These are phyloP conservation scores for Cylindroiulus punctatus DNA, from an alignment of 2,888 invertebrate species.

Conservation along the genomic window DNA sequence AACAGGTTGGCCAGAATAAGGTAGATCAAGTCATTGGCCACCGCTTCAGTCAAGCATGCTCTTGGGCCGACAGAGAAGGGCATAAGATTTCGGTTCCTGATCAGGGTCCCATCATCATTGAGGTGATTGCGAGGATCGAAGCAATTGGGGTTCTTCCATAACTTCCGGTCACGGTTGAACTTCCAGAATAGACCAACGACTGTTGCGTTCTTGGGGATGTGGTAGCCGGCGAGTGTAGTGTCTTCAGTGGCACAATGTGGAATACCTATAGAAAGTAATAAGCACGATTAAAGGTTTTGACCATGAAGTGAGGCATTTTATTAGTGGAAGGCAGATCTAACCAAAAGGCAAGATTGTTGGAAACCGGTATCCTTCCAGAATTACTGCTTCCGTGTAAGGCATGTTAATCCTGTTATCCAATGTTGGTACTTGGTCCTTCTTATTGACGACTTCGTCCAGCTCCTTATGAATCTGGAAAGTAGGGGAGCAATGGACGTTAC, in stretches of 20 bases:
- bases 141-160: conserved; percentile 73
- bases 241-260: conserved; percentile 66
- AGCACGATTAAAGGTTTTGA: conserved; percentile 29
- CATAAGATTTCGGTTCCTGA: conserved; percentile 78
- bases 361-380: conserved; percentile 82
- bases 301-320: too few species aligned
- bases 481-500: too few species aligned
- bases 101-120: conserved; percentile 71
- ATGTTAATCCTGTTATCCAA: conserved; percentile 71
- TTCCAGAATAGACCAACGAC: conserved; percentile 84
- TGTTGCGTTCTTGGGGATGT: conserved; percentile 76
- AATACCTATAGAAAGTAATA: conserved; percentile 72
- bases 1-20: conserved; percentile 75
- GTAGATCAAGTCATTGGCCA: conserved; percentile 77
- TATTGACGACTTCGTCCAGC: conserved; percentile 61
- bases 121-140: conserved; percentile 77
- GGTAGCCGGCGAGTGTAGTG: conserved; percentile 72
- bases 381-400: conserved; percentile 76
- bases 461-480: conserved; percentile 62
- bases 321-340: conserved; percentile 60
- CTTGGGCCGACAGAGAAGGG: conserved; percentile 87
- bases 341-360: conserved; percentile 82
- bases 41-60: conserved; percentile 85
- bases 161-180: conserved; percentile 76
- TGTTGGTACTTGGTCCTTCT: conserved; percentile 64